Conservation (phyloP, 1,140 invertebrate genomes). For the Euura lappo region DNA sequence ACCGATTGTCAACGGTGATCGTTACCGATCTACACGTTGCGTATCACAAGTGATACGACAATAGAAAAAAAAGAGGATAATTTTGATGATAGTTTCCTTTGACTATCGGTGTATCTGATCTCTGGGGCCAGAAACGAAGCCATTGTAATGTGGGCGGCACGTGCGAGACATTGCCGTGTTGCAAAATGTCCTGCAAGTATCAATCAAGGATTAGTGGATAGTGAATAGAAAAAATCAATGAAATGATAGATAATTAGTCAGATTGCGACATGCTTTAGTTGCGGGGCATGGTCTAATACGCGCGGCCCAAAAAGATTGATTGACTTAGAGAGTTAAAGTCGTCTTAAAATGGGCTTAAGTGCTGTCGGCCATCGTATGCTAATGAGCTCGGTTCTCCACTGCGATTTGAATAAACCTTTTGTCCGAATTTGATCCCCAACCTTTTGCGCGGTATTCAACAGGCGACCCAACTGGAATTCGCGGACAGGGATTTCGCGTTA, state of each 20-base stretch:
- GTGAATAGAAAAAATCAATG: neutral
- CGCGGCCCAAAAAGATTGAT: neutral
- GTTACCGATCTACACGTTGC: too few species aligned
- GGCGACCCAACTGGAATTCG: too few species aligned
- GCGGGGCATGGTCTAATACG: neutral
- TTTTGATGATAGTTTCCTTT: too few species aligned
- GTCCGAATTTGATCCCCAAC: neutral
- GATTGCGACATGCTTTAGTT: neutral
- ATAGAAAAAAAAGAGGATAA: too few species aligned
- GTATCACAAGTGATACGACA: too few species aligned
- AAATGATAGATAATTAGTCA: neutral
- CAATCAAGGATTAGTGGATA: neutral
- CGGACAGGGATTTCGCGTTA: too few species aligned
- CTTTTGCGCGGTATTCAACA: too few species aligned
- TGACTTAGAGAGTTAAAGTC: neutral
- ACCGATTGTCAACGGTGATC: too few species aligned
- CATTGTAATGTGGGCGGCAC: neutral
- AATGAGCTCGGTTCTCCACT: neutral
- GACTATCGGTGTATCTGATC: too few species aligned
- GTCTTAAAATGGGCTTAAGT: neutral
- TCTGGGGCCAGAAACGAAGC: too few species aligned
- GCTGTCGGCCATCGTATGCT: neutral
- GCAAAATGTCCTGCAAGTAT: neutral
- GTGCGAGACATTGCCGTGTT: neutral
- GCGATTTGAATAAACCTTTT: neutral